Evolutionary conservation across 1,140 invertebrate genomes (phyloP).

Genomic region (Aleiodes sp.): DNA sequence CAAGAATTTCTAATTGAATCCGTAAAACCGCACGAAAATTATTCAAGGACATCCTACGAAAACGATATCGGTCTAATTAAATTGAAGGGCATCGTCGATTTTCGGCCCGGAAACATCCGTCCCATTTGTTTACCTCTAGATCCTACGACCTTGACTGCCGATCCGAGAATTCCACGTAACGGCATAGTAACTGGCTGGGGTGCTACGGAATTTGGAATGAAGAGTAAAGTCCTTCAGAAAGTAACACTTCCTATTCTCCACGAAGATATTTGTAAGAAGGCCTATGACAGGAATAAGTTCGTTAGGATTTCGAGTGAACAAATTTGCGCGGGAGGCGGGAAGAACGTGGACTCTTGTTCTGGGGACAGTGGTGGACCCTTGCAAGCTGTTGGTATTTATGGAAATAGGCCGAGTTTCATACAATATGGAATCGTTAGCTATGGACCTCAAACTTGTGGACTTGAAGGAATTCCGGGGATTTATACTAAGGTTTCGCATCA

Average conservation of each 20-base stretch:
- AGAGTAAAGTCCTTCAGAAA: slow-evolving; percentile 60
- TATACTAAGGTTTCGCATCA: slow-evolving; percentile 71
- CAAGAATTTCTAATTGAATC: slow-evolving; percentile 68
- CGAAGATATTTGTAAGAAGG: slow-evolving; percentile 53
- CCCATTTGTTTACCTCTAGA: slow-evolving; percentile 68
- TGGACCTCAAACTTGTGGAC: slow-evolving; percentile 68
- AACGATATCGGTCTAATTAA: slow-evolving; percentile 72
- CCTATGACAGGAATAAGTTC: slow-evolving; percentile 44
- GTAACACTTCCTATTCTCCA: slow-evolving; percentile 62
- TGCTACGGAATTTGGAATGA: slow-evolving; percentile 51
- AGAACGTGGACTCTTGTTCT: slow-evolving; percentile 53
- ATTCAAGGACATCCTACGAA: slow-evolving; percentile 52
- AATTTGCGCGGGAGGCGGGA: slow-evolving; percentile 67
- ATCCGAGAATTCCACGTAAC: slow-evolving; percentile 46
- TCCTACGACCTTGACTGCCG: slow-evolving; percentile 23
- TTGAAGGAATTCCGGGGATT: slow-evolving; percentile 67
- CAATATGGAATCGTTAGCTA: slow-evolving; percentile 71
- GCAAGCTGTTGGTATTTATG: slow-evolving; percentile 26
- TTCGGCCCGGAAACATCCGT: slow-evolving; percentile 59
- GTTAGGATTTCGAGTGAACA: slow-evolving; percentile 53
- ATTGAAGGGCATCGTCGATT: slow-evolving; percentile 60
- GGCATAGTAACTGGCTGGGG: slow-evolving; percentile 69
- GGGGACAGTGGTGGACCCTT: slow-evolving; percentile 62
- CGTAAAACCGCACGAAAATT: slow-evolving; percentile 67
- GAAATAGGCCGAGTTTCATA: slow-evolving; percentile 27